Evolutionary conservation across 2,888 invertebrate species (phyloP).

Genomic region (Aporophyla nigra): DNA sequence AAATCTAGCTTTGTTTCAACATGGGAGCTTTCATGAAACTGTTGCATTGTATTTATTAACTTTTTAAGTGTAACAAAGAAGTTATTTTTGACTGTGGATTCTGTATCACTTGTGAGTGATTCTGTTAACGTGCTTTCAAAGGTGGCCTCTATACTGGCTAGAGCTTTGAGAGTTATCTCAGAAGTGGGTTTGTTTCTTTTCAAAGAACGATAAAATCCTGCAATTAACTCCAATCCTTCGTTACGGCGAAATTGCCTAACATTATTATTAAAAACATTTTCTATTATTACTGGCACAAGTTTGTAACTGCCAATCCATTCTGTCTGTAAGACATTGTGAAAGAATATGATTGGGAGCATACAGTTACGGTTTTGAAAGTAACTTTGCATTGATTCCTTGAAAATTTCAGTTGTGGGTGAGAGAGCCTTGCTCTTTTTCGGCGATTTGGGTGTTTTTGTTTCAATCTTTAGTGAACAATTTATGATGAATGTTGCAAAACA

Average conservation of each 20-base stretch:
- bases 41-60: slow-evolving; percentile 89
- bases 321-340: slow-evolving; percentile 92
- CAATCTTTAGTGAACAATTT: slow-evolving; percentile 91
- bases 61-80: slow-evolving; percentile 90
- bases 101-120: slow-evolving; percentile 80
- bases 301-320: slow-evolving; percentile 92
- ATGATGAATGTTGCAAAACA: slow-evolving; percentile 92
- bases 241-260: slow-evolving; percentile 92
- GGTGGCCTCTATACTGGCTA: slow-evolving; percentile 85
- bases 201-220: slow-evolving; percentile 92
- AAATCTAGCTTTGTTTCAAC: slow-evolving; percentile 80
- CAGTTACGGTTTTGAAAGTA: slow-evolving; percentile 93
- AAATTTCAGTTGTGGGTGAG: slow-evolving; percentile 85
- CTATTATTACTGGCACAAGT: slow-evolving; percentile 90
- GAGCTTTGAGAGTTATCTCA: slow-evolving; percentile 77
- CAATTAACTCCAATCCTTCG: slow-evolving; percentile 93
- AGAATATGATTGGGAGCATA: slow-evolving; percentile 92
- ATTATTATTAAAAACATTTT: slow-evolving; percentile 91
- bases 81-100: slow-evolving; percentile 89
- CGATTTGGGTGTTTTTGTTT: slow-evolving; percentile 74
- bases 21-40: slow-evolving; percentile 84
- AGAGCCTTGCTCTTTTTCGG: slow-evolving; percentile 78
- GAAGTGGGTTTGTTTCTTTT: slow-evolving; percentile 84
- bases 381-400: slow-evolving; percentile 89
- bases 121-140: slow-evolving; percentile 85